phyloP scores from a whole-genome alignment of 2,113 vertebrate genomes.

The Misgurnus mizolepis region DNA sequence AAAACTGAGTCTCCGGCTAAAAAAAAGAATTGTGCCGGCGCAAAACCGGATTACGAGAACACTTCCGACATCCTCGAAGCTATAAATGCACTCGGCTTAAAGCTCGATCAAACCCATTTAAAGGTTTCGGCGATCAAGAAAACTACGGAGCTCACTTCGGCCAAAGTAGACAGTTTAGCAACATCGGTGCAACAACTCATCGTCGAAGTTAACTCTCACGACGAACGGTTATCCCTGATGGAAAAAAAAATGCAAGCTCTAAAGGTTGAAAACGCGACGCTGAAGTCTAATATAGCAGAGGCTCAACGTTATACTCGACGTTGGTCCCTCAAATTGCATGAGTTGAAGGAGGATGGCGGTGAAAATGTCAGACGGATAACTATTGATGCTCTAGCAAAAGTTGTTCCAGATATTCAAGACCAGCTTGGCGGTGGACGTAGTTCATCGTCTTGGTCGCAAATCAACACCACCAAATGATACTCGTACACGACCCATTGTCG shows the following conservation, averaged over 20 bases:
- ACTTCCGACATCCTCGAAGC: not conserved
- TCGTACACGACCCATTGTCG: not conserved
- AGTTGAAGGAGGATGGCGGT: not conserved
- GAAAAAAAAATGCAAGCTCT: not conserved
- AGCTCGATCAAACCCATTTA: not conserved
- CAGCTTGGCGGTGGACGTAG: not conserved
- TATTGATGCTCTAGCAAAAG: not conserved
- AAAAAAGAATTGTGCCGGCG: no score
- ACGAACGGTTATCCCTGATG: not conserved
- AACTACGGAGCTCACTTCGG: not conserved
- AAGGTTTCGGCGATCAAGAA: not conserved
- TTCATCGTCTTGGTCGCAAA: not conserved
- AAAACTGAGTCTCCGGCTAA: not conserved
- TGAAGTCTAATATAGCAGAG: not conserved
- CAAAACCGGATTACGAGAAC: not conserved
- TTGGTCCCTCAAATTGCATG: not conserved
- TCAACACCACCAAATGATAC: not conserved
- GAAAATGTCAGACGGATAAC: not conserved
- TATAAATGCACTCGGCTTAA: not conserved
- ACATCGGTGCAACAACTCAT: not conserved
- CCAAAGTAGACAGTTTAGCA: not conserved
- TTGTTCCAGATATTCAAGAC: not conserved
- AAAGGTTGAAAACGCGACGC: not conserved
- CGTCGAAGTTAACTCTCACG: not conserved
- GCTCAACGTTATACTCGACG: not conserved